Evolutionary conservation across 1,140 invertebrate genomes (phyloP).

Genomic region (Zaprionus nigranus): DNA sequence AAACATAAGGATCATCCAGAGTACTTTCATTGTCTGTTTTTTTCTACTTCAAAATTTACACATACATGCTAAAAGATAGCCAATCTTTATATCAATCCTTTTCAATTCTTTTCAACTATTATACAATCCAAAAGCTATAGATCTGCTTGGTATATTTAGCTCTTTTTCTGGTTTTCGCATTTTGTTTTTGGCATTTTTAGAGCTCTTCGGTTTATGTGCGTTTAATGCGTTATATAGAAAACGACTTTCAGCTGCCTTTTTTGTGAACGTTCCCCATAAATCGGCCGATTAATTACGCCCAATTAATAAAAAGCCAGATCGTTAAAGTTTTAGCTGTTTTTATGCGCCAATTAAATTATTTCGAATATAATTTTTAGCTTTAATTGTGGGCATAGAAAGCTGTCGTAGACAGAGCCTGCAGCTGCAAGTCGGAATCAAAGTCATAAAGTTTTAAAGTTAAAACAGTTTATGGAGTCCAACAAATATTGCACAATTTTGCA

Average conservation of each 20-base stretch:
- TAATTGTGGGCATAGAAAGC: conserved; percentile 12
- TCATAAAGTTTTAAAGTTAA: neutral
- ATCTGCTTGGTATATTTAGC: neutral
- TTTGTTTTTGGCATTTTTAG: neutral
- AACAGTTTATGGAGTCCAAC: neutral
- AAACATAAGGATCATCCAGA: too few relatives aligned
- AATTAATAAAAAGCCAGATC: conserved; percentile 65
- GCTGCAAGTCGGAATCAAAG: neutral
- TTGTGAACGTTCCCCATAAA: conserved; percentile 48
- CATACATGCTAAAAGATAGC: too few relatives aligned
- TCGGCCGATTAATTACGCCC: conserved; percentile 67
- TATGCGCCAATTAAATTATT: conserved; percentile 65
- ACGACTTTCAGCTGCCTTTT: conserved; percentile 14
- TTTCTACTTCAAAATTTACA: too few relatives aligned
- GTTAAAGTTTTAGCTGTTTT: conserved; percentile 54
- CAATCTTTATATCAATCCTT: too few relatives aligned
- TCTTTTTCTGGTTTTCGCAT: neutral
- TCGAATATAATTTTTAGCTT: conserved; percentile 48
- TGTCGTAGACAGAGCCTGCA: neutral
- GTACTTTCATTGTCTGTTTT: too few relatives aligned
- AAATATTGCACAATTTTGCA: neutral
- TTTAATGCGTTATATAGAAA: conserved; percentile 28
- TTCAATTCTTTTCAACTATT: neutral
- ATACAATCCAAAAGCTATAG: neutral
- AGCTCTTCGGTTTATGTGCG: conserved; percentile 21